These are phyloP conservation scores for Azorinus chamasolen DNA, from an alignment of 2,888 invertebrate species.

Conservation along the genomic window DNA sequence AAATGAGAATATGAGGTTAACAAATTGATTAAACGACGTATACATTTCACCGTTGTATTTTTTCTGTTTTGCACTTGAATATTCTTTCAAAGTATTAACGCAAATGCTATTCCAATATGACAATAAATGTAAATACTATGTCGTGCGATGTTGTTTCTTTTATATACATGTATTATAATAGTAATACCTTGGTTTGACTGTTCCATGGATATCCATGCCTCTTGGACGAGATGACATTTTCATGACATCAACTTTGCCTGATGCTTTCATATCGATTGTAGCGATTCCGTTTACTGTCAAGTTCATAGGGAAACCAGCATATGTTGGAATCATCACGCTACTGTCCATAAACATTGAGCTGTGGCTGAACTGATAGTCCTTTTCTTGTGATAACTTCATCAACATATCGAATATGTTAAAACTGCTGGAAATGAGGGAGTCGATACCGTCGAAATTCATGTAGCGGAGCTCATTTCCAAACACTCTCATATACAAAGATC, in stretches of 20 bases:
- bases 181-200: slow-evolving; percentile 93
- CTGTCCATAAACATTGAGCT: slow-evolving; percentile 95
- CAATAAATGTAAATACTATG: too few species aligned
- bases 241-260: slow-evolving; percentile 92
- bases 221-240: slow-evolving; percentile 79
- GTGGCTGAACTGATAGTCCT: slow-evolving; percentile 87
- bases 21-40: too few species aligned
- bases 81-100: too few species aligned
- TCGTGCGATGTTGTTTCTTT: too few species aligned
- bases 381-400: slow-evolving; percentile 71
- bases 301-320: slow-evolving; percentile 94
- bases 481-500: slow-evolving; percentile 91
- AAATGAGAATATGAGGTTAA: too few species aligned
- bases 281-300: slow-evolving; percentile 95
- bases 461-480: slow-evolving; percentile 94
- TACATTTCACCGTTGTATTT: too few species aligned
- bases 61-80: too few species aligned
- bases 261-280: slow-evolving; percentile 93
- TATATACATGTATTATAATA: too few species aligned
- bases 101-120: too few species aligned
- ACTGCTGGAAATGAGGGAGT: slow-evolving; percentile 44
- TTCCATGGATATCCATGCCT: slow-evolving; percentile 92
- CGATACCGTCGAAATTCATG: slow-evolving; percentile 66
- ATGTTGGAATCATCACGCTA: slow-evolving; percentile 93
- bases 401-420: slow-evolving; percentile 70